Base-by-base conservation (phyloP, 2,888 invertebrate species). In the Rhaphigaster nebulosa region DNA sequence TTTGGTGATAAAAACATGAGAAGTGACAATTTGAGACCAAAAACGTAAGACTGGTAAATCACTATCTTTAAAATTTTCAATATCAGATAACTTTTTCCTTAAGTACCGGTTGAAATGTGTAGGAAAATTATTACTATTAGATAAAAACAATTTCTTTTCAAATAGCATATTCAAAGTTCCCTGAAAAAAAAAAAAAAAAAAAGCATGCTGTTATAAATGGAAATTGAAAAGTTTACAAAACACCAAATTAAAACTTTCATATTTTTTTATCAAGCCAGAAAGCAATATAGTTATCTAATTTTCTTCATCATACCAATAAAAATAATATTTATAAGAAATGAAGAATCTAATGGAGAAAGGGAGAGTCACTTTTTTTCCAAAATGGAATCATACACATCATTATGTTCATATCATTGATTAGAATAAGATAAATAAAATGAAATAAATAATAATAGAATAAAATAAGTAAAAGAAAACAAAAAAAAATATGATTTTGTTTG, bases 51-150 rank as follows among this genome's bases (percentile, higher is more conserved):
- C 90, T n/a, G 87, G 65, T 26, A 91, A 94, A 93, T 95, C 94
- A 93, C 95, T 93, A 93, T 95, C 92, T 87, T 76, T 91, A 92
- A 92, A 93, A 5, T 90, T 91, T 84, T 97, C 97, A 23, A 97
- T 93, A 92, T 96, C 96, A 23, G 92, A 92, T 90, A 96, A 94
- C 45, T 95, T 95, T 92, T 95, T 96, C 92, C 95, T 95, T 91
- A 97, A 94, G 93, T 96, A 97, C 91, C 95, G 94, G 38, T 94
- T 93, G 93, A 97, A 96, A 94, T 97, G 97, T 92, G 95, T 95
- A 89, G 94, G 94, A 93, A 96, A 94, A 41, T 93, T 92, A 84
- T 90, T 91, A 38, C 92, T 92, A 45, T 93, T 89, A 38, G 50
- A 87, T 50, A 91, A 76, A 29, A 90, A 90, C 52, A 65, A 26